Evolutionary conservation across 2,797 vertebrate genomes (phyloP).

Genomic region (Myioborus miniatus): DNA sequence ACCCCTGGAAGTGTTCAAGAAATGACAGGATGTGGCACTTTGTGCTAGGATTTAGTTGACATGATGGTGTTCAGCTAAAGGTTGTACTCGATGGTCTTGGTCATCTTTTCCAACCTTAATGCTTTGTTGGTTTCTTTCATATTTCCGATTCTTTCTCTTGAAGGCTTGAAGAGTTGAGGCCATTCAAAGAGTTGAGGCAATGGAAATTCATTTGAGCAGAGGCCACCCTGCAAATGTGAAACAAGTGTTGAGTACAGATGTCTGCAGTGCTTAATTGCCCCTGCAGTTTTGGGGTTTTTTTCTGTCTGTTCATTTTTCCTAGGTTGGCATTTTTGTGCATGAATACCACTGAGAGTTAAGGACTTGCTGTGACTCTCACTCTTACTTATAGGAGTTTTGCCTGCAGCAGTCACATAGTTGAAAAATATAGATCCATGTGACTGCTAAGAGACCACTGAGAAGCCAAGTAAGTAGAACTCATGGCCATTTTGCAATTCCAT

Average conservation of each 20-base stretch:
- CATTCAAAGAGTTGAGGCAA: not conserved
- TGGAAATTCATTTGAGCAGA: not conserved
- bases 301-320: conserved; percentile 57
- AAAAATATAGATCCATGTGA: conserved; percentile 76
- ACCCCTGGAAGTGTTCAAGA: not conserved
- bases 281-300: not conserved
- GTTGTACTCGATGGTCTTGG: rapidly evolving
- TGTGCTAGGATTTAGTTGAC: not conserved
- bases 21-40: not conserved
- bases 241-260: not conserved
- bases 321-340: conserved; percentile 71
- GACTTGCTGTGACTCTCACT: conserved; percentile 58
- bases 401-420: conserved; percentile 80
- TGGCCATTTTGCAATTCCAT: conserved; percentile 82
- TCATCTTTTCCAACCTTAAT: not conserved
- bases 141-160: not conserved
- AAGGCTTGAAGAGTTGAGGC: not conserved
- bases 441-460: conserved; percentile 73
- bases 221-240: not conserved
- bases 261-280: conserved; percentile 36
- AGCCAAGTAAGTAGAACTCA: conserved; percentile 72
- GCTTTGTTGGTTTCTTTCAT: not conserved
- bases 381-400: conserved; percentile 77
- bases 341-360: conserved; percentile 71
- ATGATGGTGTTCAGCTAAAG: not conserved